Evolutionary conservation across 1,140 invertebrate species (phyloP).

Genomic region (Plodia interpunctella): DNA sequence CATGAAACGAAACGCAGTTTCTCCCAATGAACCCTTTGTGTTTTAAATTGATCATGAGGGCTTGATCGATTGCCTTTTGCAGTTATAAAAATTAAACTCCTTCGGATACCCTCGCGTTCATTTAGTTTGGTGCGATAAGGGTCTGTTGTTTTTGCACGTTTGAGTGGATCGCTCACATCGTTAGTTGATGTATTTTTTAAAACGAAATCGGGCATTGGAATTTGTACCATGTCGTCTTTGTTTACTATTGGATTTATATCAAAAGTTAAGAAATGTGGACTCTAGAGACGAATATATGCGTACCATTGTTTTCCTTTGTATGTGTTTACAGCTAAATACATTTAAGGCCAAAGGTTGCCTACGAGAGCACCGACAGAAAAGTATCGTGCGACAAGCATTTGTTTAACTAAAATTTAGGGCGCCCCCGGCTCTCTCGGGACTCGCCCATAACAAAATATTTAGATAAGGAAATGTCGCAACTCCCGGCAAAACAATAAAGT

Average conservation of each 20-base stretch:
- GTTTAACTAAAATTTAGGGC: slow-evolving; percentile 29
- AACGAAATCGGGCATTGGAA: no score
- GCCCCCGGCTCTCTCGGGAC: slow-evolving; percentile 30
- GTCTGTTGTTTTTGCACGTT: slow-evolving; percentile 14
- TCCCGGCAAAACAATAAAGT: slow-evolving; percentile 57
- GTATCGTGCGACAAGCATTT: slow-evolving; percentile 5
- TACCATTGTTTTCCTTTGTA: no score
- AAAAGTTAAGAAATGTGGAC: no score
- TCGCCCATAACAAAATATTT: slow-evolving; percentile 41
- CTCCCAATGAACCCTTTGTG: slow-evolving; percentile 64
- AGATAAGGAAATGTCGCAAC: slow-evolving; percentile 66
- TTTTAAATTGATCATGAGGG: slow-evolving; percentile 60
- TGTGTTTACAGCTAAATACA: no score
- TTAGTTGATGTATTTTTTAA: no score
- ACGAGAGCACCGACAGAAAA: neutral
- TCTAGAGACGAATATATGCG: no score
- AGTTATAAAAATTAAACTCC: slow-evolving; percentile 45
- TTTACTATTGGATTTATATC: no score
- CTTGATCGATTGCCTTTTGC: slow-evolving; percentile 59
- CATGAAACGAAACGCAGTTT: slow-evolving; percentile 38
- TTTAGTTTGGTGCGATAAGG: slow-evolving; percentile 15
- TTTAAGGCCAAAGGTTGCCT: no score
- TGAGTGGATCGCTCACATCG: neutral
- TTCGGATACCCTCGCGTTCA: slow-evolving; percentile 20
- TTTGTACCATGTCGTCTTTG: no score